phyloP scores from a whole-genome alignment of 2,797 vertebrate genomes.

The Liasis olivaceus region DNA sequence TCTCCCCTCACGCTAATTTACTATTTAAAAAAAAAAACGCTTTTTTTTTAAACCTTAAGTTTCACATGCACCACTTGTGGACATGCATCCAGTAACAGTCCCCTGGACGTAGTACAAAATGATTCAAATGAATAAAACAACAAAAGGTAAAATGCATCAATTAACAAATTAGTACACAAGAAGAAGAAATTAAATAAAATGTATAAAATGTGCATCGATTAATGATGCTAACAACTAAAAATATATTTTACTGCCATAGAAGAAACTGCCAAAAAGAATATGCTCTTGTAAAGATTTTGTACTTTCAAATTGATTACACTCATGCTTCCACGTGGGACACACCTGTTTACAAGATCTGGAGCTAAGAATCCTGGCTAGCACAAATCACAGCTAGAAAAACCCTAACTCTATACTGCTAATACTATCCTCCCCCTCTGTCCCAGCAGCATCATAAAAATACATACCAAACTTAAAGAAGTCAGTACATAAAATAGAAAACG shows the following conservation, averaged over 20 bases:
- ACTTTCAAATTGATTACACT: rapidly evolving
- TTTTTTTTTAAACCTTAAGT: neutral
- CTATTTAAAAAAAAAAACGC: neutral
- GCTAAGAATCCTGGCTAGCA: rapidly evolving
- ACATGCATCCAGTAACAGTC: neutral
- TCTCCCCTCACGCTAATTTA: neutral
- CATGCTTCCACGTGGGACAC: neutral
- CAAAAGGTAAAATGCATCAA: neutral
- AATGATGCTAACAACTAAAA: neutral
- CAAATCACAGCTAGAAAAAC: conserved; percentile 43
- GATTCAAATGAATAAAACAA: neutral
- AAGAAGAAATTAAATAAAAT: neutral
- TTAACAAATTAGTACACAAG: neutral
- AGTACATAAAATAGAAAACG: conserved; percentile 54
- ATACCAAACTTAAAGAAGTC: conserved; percentile 35
- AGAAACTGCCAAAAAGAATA: neutral
- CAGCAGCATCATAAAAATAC: neutral
- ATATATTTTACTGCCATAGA: neutral
- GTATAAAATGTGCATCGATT: neutral
- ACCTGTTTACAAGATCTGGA: conserved; percentile 13
- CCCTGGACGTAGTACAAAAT: neutral
- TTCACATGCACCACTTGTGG: neutral
- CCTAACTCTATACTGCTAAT: conserved; percentile 19
- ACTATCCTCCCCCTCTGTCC: neutral
- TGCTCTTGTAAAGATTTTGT: neutral